These are phyloP conservation scores for Alviniconcha marisindica DNA, from an alignment of 1,140 invertebrate genomes.

Conservation along the genomic window DNA sequence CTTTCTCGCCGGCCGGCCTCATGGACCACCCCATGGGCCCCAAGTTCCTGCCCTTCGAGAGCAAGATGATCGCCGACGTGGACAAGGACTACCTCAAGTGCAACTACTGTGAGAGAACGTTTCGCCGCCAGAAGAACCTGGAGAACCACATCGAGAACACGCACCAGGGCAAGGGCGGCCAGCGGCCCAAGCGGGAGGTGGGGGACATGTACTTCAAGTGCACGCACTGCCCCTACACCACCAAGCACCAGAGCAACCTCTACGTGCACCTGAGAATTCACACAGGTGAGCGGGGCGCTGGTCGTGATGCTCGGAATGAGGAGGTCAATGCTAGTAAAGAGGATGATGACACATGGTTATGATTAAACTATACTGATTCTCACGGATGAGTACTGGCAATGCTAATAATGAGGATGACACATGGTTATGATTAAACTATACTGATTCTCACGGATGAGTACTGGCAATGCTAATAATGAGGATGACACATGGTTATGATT, in stretches of 20 bases:
- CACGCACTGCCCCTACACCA: slow-evolving; percentile 74
- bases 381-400: too few relatives aligned
- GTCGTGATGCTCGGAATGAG: too few relatives aligned
- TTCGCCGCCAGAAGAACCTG: slow-evolving; percentile 71
- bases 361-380: too few relatives aligned
- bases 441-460: too few relatives aligned
- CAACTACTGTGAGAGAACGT: slow-evolving; percentile 73
- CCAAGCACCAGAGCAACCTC: slow-evolving; percentile 75
- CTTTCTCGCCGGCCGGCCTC: slow-evolving; percentile 60
- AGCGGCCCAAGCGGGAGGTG: slow-evolving; percentile 63
- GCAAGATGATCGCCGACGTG: slow-evolving; percentile 63
- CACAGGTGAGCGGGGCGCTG: slow-evolving; percentile 63
- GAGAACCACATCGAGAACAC: slow-evolving; percentile 73
- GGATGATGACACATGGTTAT: too few relatives aligned
- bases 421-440: too few relatives aligned
- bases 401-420: too few relatives aligned
- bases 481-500: too few relatives aligned
- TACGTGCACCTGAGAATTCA: slow-evolving; percentile 74
- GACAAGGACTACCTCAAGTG: slow-evolving; percentile 75
- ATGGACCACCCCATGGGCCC: slow-evolving; percentile 65
- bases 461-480: too few relatives aligned
- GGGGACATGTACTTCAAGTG: slow-evolving; percentile 75
- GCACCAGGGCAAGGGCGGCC: slow-evolving; percentile 67
- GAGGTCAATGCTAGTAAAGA: too few relatives aligned
- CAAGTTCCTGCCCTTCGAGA: slow-evolving; percentile 65